phyloP scores from a whole-genome alignment of 2,113 vertebrate species.

The Antechinus stuartii region DNA sequence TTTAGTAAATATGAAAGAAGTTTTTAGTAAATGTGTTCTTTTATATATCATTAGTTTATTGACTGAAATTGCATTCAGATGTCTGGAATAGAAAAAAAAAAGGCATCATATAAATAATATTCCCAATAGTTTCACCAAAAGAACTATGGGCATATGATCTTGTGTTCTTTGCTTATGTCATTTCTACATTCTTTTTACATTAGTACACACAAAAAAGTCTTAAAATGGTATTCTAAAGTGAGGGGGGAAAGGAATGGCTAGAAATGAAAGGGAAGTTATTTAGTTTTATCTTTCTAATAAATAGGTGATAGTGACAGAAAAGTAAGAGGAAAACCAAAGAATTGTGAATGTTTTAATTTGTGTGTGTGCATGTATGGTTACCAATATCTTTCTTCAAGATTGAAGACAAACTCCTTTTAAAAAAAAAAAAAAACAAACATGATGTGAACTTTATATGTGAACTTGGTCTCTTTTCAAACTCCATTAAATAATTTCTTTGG shows the following conservation, averaged over 20 bases:
- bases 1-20: background rate
- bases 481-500: constrained; percentile 12
- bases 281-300: constrained; percentile 22
- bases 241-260: constrained; percentile 29
- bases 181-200: constrained; percentile 53
- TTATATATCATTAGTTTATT: background rate
- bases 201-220: constrained; percentile 27
- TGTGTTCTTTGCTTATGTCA: constrained; percentile 36
- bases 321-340: constrained; percentile 37
- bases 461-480: background rate
- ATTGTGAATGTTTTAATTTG: constrained; percentile 29
- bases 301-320: background rate
- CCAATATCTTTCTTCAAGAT: background rate
- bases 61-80: constrained; percentile 26
- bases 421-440: background rate
- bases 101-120: constrained; percentile 18
- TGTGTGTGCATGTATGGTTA: background rate
- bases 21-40: background rate
- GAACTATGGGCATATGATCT: constrained; percentile 29
- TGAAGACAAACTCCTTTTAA: background rate
- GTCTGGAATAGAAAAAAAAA: background rate
- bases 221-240: constrained; percentile 58
- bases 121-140: constrained; percentile 30
- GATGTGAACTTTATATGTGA: background rate
- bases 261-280: constrained; percentile 41